Evolutionary conservation across 1,140 invertebrate genomes (phyloP).

Genomic region (Plectrocnemia conspersa): DNA sequence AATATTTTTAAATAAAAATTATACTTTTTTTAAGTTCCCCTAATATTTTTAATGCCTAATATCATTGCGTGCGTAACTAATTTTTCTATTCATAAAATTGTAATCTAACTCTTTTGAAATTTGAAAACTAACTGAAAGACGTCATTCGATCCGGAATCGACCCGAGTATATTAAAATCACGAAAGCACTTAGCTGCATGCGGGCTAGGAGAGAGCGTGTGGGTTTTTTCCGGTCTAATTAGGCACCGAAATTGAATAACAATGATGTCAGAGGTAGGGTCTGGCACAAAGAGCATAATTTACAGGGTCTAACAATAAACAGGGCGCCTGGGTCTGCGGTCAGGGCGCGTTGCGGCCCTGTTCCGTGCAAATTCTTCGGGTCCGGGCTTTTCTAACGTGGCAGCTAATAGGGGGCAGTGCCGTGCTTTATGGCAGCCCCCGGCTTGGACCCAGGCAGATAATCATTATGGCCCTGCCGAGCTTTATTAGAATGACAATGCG

Average conservation of each 20-base stretch:
- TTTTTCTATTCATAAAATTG: too few relatives aligned
- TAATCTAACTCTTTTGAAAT: too few relatives aligned
- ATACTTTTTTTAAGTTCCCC: too few relatives aligned
- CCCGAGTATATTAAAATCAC: too few relatives aligned
- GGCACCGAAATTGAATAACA: conserved; percentile 22
- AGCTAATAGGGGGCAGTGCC: conserved; percentile 13
- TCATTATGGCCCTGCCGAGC: conserved; percentile 23
- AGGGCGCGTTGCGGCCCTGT: background rate
- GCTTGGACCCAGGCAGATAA: conserved; percentile 25
- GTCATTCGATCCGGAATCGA: too few relatives aligned
- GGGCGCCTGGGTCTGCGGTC: background rate
- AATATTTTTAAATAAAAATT: too few relatives aligned
- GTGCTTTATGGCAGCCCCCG: conserved; percentile 8
- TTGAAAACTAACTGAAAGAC: too few relatives aligned
- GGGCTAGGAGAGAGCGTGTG: too few relatives aligned
- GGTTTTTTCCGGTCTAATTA: too few relatives aligned
- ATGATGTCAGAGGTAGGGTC: conserved; percentile 12
- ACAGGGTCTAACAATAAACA: conserved; percentile 5
- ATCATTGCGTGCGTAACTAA: too few relatives aligned
- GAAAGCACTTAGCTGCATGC: too few relatives aligned
- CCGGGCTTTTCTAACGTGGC: conserved; percentile 21
- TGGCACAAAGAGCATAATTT: conserved; percentile 20
- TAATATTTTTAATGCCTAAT: too few relatives aligned
- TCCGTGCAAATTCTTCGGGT: conserved; percentile 16
- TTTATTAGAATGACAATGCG: conserved; percentile 36